These are phyloP conservation scores for Hemiprocne comata DNA, from an alignment of 2,113 vertebrate genomes.

Conservation along the genomic window DNA sequence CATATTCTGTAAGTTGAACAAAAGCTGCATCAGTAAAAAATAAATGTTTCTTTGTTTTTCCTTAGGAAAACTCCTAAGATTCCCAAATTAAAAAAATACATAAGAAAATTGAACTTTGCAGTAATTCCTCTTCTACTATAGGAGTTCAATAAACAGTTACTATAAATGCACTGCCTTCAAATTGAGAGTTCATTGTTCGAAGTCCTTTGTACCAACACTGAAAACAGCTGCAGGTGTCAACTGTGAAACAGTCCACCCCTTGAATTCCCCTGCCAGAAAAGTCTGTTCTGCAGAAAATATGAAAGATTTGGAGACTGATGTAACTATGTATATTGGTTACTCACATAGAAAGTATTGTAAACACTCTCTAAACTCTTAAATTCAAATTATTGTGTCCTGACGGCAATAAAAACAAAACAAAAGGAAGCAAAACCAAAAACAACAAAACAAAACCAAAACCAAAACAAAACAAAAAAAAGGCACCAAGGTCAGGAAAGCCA, in stretches of 20 bases:
- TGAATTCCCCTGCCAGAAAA: background rate
- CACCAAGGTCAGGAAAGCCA: background rate
- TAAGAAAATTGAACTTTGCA: background rate
- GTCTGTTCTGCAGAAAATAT: background rate
- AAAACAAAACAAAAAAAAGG: background rate
- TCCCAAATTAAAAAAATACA: background rate
- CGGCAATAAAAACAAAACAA: background rate
- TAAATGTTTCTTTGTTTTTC: background rate
- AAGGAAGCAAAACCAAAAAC: background rate
- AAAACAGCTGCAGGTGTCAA: background rate
- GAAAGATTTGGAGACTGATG: background rate
- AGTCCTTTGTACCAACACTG: background rate
- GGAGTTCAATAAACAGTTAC: background rate
- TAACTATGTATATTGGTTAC: background rate
- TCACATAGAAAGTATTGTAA: background rate
- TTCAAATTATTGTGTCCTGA: background rate
- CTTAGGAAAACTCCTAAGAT: background rate
- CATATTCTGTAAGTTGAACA: background rate
- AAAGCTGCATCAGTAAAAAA: background rate
- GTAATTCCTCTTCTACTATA: fast-evolving
- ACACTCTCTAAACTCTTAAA: background rate
- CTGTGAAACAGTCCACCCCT: background rate
- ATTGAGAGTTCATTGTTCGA: background rate
- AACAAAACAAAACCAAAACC: no score
- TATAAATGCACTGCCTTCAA: background rate